A percentile compares a stretch with the other conserved stretches of the same genome.
Evolutionary conservation across 2,797 vertebrate genomes (phyloP).

Genomic region (Hippocampus kuda): DNA sequence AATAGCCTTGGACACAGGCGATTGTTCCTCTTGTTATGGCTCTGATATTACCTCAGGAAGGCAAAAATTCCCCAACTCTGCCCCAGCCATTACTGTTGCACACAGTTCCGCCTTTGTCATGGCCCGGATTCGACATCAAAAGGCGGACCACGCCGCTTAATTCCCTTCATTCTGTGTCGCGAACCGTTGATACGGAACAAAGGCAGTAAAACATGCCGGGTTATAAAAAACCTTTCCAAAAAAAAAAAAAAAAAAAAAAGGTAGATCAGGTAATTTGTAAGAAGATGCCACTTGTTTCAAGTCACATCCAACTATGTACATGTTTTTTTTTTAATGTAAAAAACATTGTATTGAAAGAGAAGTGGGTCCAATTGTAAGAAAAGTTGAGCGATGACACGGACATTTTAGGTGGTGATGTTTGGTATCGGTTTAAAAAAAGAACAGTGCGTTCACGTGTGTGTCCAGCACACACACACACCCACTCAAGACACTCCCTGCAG

Average conservation of each 20-base stretch:
- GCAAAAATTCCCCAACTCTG: not conserved
- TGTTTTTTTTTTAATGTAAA: constrained; percentile 51
- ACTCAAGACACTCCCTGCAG: constrained; percentile 50
- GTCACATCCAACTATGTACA: constrained; percentile 62
- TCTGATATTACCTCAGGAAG: not conserved
- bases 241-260: not conserved
- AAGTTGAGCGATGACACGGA: not conserved
- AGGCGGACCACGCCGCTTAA: not conserved
- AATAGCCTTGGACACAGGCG: not conserved
- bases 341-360: constrained; percentile 53
- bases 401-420: not conserved
- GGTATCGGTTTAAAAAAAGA: constrained; percentile 12
- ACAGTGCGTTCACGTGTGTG: constrained; percentile 40
- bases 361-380: constrained; percentile 20
- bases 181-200: not conserved
- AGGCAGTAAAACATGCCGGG: not conserved
- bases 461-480: constrained; percentile 56
- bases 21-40: not conserved
- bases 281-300: constrained; percentile 45
- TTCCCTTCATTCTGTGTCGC: not conserved
- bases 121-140: not conserved
- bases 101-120: not conserved
- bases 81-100: not conserved
- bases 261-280: constrained; percentile 29
- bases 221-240: not conserved